Evolutionary conservation across 2,888 invertebrate species (phyloP).

Genomic region (Carabus problematicus): DNA sequence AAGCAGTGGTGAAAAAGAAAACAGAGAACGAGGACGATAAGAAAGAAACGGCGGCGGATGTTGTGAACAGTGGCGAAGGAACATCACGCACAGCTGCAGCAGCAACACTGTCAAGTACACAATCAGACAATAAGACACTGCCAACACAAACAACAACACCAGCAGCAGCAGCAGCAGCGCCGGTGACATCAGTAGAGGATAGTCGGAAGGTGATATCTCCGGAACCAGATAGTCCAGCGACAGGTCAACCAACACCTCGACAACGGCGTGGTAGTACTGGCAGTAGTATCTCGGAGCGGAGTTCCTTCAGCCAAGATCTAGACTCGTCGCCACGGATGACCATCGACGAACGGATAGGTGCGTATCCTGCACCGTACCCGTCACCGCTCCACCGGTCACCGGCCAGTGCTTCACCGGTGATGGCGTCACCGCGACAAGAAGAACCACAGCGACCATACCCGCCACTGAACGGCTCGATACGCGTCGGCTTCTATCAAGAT

Average conservation of each 20-base stretch:
- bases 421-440: conserved; percentile 77
- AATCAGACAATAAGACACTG: conserved; percentile 43
- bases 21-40: conserved; percentile 53
- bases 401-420: conserved; percentile 67
- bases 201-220: conserved; percentile 48
- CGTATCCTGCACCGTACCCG: conserved; percentile 75
- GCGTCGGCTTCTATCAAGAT: conserved; percentile 90
- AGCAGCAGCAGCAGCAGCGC: conserved; percentile 50
- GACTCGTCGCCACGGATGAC: conserved; percentile 75
- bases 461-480: conserved; percentile 80
- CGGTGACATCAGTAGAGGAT: conserved; percentile 46
- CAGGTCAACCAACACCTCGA: conserved; percentile 58
- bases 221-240: conserved; percentile 56
- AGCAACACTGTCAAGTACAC: conserved; percentile 56
- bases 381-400: conserved; percentile 78
- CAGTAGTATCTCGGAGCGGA: conserved; percentile 79
- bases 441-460: conserved; percentile 72
- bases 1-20: conserved; percentile 66
- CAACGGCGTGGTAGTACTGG: conserved; percentile 79
- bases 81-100: conserved; percentile 55
- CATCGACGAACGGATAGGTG: conserved; percentile 65
- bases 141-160: conserved; percentile 46
- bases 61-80: conserved; percentile 55
- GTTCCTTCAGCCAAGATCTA: conserved; percentile 75
- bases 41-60: conserved; percentile 59